phyloP scores from a whole-genome alignment of 2,888 invertebrate genomes.

The Eremobia ochroleuca region DNA sequence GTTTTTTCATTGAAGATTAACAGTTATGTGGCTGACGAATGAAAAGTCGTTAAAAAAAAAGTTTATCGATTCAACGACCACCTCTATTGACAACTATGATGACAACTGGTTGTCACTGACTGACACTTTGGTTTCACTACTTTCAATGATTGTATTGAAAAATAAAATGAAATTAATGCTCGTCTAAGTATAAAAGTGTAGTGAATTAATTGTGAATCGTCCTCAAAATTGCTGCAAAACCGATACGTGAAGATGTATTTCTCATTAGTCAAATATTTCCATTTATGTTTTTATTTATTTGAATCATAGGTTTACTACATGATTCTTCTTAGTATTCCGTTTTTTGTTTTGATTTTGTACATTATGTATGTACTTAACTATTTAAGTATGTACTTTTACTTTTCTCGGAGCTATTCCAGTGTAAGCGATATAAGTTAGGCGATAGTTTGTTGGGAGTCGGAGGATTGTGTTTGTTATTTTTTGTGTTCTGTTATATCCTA shows the following conservation, averaged over 20 bases:
- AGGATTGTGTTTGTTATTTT: background rate
- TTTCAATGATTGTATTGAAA: background rate
- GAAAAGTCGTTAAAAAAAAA: too few relatives aligned
- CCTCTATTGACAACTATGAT: too few relatives aligned
- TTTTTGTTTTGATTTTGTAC: constrained; percentile 33
- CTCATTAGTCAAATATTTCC: background rate
- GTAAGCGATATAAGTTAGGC: background rate
- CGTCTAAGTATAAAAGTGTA: background rate
- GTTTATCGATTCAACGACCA: too few relatives aligned
- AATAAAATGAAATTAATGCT: background rate
- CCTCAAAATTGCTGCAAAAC: background rate
- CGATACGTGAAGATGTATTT: background rate
- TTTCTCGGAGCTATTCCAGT: background rate
- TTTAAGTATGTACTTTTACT: constrained; percentile 19
- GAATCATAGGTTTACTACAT: background rate
- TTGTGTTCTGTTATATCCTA: background rate
- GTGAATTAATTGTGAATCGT: too few relatives aligned
- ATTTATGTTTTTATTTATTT: background rate
- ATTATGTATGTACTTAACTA: constrained; percentile 32
- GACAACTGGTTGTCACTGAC: background rate
- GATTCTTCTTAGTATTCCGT: constrained; percentile 32
- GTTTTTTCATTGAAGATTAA: too few relatives aligned
- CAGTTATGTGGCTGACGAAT: too few relatives aligned
- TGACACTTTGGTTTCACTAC: background rate
- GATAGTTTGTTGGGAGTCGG: background rate